Evolutionary conservation across 2,888 invertebrate species (phyloP), one percentile per base, ranked within the genome.

Genomic region (Sicus ferrugineus): DNA sequence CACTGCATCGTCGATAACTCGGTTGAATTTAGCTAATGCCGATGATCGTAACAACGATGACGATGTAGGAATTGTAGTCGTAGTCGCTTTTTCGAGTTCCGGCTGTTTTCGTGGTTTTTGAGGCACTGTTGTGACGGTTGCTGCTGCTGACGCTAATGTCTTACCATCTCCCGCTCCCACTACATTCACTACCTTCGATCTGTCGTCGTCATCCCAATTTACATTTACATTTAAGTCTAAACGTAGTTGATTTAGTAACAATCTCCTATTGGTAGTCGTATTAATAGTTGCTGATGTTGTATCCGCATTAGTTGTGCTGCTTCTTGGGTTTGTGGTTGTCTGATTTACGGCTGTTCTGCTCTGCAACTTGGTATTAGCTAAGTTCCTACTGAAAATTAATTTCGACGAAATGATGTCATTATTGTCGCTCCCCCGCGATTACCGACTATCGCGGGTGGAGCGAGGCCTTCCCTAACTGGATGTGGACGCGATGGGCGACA

Each of bases 401-500:
- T 81, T 83, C 80, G 85, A 85, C 85, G 85, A 85, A 85, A 85
- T 83, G 84, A 83, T 82, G 81, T 79, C 85, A 85, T 85, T 85
- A 85, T 85, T 85, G 84, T 84, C 84, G 85, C 85, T 85, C 85
- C 85, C 85, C 85, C 85, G 85, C 84, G 84, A 85, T 86, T 86
- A 86, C 85, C 86, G 85, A 80, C 85, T 85, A 77, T 85, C 86
- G 81, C 85, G 87, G 86, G 88, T 85, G 88, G 88, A 86, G 88
- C 88, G 87, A 88, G 89, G 85, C 85, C 86, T 89, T 89, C 90
- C 89, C 93, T 95, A 95, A 93, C 95, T 95, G 90, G 94, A 94
- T 83, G 95, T 95, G 80, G 94, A 94, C 73, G 95, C 95, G 85
- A 92, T 91, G 80, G 92, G 92, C 83, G 91, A 92, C 85, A 91